Percentiles rank a stretch among this genome's conserved stretches.
Conservation (phyloP, 2,113 vertebrate genomes). For the Motacilla tschutschensis region DNA sequence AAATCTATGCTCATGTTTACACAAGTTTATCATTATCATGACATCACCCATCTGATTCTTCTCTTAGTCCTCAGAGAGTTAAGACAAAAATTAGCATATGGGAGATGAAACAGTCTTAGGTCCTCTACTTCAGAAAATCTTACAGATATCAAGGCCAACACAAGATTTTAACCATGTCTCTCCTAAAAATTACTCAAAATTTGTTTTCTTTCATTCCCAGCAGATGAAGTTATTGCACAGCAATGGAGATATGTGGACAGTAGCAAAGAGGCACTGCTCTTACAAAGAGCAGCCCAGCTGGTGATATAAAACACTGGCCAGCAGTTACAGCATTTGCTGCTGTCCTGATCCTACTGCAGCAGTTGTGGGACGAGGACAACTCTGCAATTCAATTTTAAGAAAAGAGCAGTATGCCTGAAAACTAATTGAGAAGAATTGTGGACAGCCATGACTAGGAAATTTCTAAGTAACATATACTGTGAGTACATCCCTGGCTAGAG, state of each 20-base stretch:
- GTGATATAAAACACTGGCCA: not conserved
- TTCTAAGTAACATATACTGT: not conserved
- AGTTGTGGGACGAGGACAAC: not conserved
- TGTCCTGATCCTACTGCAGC: not conserved
- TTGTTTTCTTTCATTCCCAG: not conserved
- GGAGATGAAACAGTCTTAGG: not conserved
- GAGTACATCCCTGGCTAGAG: not conserved
- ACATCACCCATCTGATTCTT: not conserved
- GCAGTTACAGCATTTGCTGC: not conserved
- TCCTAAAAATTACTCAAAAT: conserved; percentile 1
- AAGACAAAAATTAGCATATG: not conserved
- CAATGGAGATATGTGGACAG: not conserved
- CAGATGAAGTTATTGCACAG: not conserved
- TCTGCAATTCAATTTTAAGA: not conserved
- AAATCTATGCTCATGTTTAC: not conserved
- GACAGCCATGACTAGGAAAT: not conserved
- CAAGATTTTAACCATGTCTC: not conserved
- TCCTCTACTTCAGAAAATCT: not conserved
- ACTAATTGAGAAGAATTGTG: not conserved
- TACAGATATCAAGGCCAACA: not conserved
- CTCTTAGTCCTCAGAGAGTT: not conserved
- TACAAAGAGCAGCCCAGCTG: not conserved
- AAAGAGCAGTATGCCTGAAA: not conserved
- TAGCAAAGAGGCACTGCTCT: not conserved
- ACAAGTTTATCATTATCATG: not conserved